phyloP scores from a whole-genome alignment of 2,888 invertebrate genomes.

The Malthinus flaveolus region DNA sequence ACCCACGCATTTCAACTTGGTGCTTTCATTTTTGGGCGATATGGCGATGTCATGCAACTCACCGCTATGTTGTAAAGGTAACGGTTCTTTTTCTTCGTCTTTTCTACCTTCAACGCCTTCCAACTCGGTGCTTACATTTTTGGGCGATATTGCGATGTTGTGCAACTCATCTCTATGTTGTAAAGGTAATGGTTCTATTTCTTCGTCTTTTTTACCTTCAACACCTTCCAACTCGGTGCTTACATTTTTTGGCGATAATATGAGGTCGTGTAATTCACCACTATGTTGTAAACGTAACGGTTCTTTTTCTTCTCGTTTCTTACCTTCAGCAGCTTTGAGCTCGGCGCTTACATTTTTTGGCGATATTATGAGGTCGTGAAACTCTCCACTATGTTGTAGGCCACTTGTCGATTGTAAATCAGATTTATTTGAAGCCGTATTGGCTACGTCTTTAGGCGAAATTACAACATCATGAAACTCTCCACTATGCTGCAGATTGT shows the following conservation, averaged over 20 bases:
- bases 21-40: background rate
- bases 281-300: conserved; percentile 1
- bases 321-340: conserved; percentile 18
- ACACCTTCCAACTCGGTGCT: background rate
- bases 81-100: conserved; percentile 12
- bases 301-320: conserved; percentile 16
- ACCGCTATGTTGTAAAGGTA: conserved; percentile 13
- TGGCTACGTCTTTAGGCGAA: background rate
- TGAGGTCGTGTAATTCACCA: conserved; percentile 4
- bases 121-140: background rate
- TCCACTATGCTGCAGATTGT: conserved; percentile 11
- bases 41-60: conserved; percentile 1
- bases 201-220: conserved; percentile 13
- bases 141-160: background rate
- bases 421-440: conserved; percentile 11
- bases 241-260: background rate
- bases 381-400: conserved; percentile 4
- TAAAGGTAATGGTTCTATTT: background rate
- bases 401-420: conserved; percentile 9
- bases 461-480: conserved; percentile 4
- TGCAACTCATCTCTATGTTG: conserved; percentile 6
- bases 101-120: background rate
- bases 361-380: background rate
- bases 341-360: background rate
- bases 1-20: no score